phyloP scores from a whole-genome alignment of 2,113 vertebrate genomes.

The Hystrix brachyura region DNA sequence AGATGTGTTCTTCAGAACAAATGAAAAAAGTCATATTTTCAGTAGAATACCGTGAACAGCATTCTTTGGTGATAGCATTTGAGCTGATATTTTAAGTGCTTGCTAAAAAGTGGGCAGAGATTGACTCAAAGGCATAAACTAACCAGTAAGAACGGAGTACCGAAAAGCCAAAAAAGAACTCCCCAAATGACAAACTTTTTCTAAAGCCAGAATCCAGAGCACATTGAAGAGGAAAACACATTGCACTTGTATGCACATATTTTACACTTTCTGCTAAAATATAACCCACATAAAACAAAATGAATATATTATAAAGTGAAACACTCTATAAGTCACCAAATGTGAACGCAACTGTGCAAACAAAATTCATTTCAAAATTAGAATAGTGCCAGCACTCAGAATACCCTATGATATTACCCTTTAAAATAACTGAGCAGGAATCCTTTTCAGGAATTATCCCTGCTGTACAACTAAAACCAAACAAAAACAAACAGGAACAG shows the following conservation, averaged over 20 bases:
- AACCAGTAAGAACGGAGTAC: not conserved
- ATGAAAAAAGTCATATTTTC: constrained; percentile 76
- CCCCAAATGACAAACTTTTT: constrained; percentile 10
- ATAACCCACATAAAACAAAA: not conserved
- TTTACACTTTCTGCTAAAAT: constrained; percentile 12
- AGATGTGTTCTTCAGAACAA: constrained; percentile 75
- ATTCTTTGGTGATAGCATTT: constrained; percentile 68
- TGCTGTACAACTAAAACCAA: not conserved
- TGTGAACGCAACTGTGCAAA: not conserved
- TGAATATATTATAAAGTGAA: not conserved
- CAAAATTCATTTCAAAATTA: not conserved
- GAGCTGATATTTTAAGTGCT: constrained; percentile 74
- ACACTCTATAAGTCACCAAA: not conserved
- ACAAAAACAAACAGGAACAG: not conserved
- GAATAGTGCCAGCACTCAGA: not conserved
- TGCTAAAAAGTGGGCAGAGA: constrained; percentile 65
- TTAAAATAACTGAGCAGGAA: not conserved
- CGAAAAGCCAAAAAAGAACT: not conserved
- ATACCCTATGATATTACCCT: not conserved
- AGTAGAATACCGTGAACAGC: constrained; percentile 69
- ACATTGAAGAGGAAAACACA: not conserved
- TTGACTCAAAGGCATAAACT: constrained; percentile 14
- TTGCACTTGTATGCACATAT: not conserved
- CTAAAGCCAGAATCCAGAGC: constrained; percentile 14
- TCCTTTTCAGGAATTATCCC: not conserved